Conservation (phyloP, 2,797 vertebrate genomes). For the Characodon lateralis region DNA sequence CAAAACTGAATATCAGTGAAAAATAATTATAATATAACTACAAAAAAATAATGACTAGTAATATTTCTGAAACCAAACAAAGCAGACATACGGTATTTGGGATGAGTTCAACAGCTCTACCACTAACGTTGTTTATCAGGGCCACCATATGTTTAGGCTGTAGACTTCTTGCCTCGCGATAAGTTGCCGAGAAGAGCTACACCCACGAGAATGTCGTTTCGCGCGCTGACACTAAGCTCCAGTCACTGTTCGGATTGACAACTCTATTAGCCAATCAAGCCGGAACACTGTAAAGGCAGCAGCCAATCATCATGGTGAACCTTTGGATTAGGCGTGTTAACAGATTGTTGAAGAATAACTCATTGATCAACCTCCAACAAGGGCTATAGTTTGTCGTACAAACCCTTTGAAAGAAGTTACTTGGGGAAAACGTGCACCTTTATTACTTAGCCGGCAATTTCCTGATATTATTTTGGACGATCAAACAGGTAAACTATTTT, state of each 20-base stretch:
- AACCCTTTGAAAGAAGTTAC: conserved; percentile 49
- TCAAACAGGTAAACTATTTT: conserved; percentile 68
- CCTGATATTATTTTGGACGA: conserved; percentile 58
- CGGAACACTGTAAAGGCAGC: accelerated
- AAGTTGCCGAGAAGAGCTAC: conserved; percentile 51
- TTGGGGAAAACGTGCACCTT: conserved; percentile 50
- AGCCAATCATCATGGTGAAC: conserved; percentile 58
- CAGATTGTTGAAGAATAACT: conserved; percentile 83
- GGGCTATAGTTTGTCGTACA: conserved; percentile 54
- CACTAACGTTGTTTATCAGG: conserved; percentile 47
- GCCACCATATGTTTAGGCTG: conserved; percentile 34
- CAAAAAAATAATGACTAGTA: not conserved
- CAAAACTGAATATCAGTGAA: not conserved
- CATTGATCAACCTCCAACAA: conserved; percentile 81
- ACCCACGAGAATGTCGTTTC: conserved; percentile 83
- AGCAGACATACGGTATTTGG: not conserved
- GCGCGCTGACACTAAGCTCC: conserved; percentile 84
- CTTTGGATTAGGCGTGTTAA: conserved; percentile 73
- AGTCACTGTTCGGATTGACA: conserved; percentile 63
- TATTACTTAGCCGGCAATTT: conserved; percentile 47
- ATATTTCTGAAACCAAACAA: not conserved
- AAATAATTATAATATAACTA: not conserved
- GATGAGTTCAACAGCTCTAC: not conserved
- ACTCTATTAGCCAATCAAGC: conserved; percentile 52
- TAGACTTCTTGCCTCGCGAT: conserved; percentile 73